Evolutionary conservation across 2,113 vertebrate genomes (phyloP), one percentile per base, ranked within the genome.

Genomic region (Spheniscus mendiculus): DNA sequence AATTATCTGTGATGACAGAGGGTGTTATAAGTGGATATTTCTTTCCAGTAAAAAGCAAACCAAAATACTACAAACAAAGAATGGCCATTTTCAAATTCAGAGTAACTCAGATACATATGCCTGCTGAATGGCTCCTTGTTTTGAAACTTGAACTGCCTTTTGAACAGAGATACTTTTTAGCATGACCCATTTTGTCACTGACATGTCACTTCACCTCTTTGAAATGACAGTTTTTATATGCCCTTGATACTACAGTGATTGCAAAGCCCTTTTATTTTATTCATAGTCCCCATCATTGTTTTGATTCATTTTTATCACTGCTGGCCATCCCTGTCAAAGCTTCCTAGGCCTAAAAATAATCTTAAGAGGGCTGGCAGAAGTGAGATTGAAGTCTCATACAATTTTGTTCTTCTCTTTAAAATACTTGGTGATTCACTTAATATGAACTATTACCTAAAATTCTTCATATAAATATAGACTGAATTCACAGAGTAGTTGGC

Each of bases 181-280:
- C 25, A 67, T 83, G 36, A 89, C 58, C 53, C 26, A 62, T 94
- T 93, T 95, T 92, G 66, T 59, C 73, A 65, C 7, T 70, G 90
- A 79, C 56, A 52, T 84, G 62, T 77, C 52, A 89, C 61, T 93
- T 93, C 73, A 38, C 12, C n/a, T 70, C 58, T 84, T 88, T 61
- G 81, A 95, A 90, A 95, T 94, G 49, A 66, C 53, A 91, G 53
- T 36, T 83, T 76, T 65, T 74, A 69, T 84, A 91, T 84, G 56
- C 32, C 53, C 61, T 95, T 87, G 22, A 67, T 65, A 73, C 52
- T 53, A 17, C 23, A 74, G 52, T 44, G 78, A 85, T 69, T 94
- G 50, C 34, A 81, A 93, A 90, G 30, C 8, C 21, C 32, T 88
- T 89, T 62, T 93, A 89, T 93, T 94, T 96, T 93, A 88, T 96